Evolutionary conservation across 2,113 vertebrate genomes (phyloP).

Genomic region (Engystomops pustulosus): DNA sequence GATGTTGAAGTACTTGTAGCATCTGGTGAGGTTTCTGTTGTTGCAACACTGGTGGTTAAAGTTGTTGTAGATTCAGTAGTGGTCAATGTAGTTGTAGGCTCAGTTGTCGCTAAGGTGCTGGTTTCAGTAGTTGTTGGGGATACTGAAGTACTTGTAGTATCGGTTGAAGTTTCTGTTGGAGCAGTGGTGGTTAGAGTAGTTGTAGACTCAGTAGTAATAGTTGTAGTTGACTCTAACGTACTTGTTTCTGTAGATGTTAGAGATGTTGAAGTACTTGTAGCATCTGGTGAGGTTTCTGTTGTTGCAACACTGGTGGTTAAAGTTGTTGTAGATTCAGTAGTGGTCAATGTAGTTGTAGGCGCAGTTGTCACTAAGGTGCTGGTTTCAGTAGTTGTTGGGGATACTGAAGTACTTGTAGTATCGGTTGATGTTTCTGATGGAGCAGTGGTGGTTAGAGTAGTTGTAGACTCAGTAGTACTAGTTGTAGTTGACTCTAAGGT

Average conservation of each 20-base stretch:
- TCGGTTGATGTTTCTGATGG: not conserved
- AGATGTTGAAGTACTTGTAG: not conserved
- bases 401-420: not conserved
- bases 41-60: too few species aligned
- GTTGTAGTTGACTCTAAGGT: not conserved
- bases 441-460: not conserved
- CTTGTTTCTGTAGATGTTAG: not conserved
- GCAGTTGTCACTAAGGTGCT: not conserved
- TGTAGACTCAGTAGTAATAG: not conserved
- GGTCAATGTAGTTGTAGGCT: too few species aligned
- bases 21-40: too few species aligned
- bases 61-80: too few species aligned
- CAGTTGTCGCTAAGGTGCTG: too few species aligned
- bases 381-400: not conserved
- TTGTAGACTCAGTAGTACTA: not conserved
- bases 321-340: not conserved
- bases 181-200: too few species aligned
- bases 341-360: not conserved
- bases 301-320: not conserved
- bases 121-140: too few species aligned
- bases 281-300: not conserved
- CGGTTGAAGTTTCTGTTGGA: too few species aligned
- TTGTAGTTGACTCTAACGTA: not conserved
- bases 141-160: too few species aligned
- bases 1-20: too few species aligned